Evolutionary conservation across 2,888 invertebrate genomes (phyloP).

Genomic region (Unio delphinus): DNA sequence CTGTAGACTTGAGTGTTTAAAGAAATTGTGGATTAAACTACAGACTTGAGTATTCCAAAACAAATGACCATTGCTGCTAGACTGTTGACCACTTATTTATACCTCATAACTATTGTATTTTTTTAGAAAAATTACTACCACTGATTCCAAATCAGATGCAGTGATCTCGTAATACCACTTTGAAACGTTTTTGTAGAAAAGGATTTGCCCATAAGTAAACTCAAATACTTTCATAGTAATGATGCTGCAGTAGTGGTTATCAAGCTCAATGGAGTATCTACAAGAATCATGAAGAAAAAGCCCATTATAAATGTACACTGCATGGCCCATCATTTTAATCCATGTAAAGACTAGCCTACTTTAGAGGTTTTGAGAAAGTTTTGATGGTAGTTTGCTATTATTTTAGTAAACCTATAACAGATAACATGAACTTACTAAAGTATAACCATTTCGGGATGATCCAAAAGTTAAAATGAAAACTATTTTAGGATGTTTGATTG

Average conservation of each 20-base stretch:
- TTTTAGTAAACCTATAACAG: conserved; percentile 9
- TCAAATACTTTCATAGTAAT: conserved; percentile 10
- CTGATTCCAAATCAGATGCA: conserved; percentile 8
- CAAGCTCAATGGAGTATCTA: conserved; percentile 4
- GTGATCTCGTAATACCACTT: not conserved
- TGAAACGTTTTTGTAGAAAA: not conserved
- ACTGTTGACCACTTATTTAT: too few relatives aligned
- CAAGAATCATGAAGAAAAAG: conserved; percentile 4
- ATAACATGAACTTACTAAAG: conserved; percentile 8
- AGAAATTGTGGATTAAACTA: too few relatives aligned
- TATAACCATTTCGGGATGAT: conserved; percentile 9
- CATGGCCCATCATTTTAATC: conserved; percentile 13
- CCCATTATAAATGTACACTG: conserved; percentile 13
- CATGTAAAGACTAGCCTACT: conserved; percentile 8
- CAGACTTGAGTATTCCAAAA: too few relatives aligned
- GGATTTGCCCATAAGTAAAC: not conserved
- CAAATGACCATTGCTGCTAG: too few relatives aligned
- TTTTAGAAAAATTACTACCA: conserved; percentile 8
- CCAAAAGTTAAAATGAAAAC: conserved; percentile 10
- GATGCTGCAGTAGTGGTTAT: conserved; percentile 13
- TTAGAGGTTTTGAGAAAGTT: conserved; percentile 9
- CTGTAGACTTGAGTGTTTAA: too few relatives aligned
- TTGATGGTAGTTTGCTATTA: conserved; percentile 7
- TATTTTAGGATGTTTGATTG: conserved; percentile 11
- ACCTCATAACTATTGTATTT: not conserved